Base-by-base conservation (phyloP, 2,113 vertebrate species). In the Sinocyclocheilus rhinocerous region DNA sequence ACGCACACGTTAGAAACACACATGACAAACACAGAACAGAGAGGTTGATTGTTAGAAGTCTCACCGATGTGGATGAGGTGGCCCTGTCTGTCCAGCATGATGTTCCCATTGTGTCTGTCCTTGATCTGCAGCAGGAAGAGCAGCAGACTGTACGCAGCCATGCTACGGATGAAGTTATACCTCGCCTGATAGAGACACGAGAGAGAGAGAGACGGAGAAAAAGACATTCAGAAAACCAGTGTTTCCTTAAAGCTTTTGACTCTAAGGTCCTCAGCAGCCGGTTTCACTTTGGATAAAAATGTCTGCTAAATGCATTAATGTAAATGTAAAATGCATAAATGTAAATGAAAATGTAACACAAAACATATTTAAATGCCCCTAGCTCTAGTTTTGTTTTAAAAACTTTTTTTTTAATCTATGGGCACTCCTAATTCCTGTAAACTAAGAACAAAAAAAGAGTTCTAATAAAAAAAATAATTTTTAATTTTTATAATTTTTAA, bases 121-220 rank as follows among this genome's bases (percentile, higher is more conserved):
- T 99, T 99, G 85, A 99, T 99, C 92, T 99, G 98, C 76, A 99
- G 96, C 93, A 99, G 94, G 93, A 99, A 99, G 33, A 99, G 94
- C 79, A 99, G 94, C 77, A 99, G 95, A 90, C 98, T 99, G 82
- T 99, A 99, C 1, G 98, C 98, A 0, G 98, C 98, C 98, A 99
- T 99, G 65, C 98, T 99, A 90, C 98, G 96, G 92, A 99, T 99
- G 89, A 99, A 99, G 94, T 99, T 99, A 91, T 99, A 99, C 81
- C 98, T 95, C 0, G 98, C 98, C 98, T 99, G 91, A n/a, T 33
- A 0, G 5, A 87, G 4, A 69, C 20, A 69, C 3, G 29, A 33
- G 48, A 81, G 7, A 57, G 10, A 63, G 16, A 86, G 2, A 73
- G 42, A 77, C 29, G 52, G 5, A 77, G 57, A 9, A 77, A 24